phyloP scores from a whole-genome alignment of 2,888 invertebrate species.

The Dascillus cervinus region DNA sequence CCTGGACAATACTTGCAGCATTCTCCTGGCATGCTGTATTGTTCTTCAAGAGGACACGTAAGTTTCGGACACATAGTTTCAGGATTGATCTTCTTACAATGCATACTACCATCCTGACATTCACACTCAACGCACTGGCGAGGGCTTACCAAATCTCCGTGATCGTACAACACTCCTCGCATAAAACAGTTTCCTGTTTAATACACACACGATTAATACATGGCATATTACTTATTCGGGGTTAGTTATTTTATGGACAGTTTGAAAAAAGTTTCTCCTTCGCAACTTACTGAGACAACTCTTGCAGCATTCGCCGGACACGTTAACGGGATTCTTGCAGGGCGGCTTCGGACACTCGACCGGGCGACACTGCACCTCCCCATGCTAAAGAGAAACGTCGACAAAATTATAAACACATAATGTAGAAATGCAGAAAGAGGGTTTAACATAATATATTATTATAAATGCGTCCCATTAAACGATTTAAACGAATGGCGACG shows the following conservation, averaged over 20 bases:
- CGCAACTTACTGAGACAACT: conserved; percentile 76
- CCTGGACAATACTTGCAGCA: conserved; percentile 90
- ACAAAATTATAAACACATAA: too few relatives aligned
- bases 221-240: too few relatives aligned
- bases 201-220: too few relatives aligned
- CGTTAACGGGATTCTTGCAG: conserved; percentile 74
- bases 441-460: too few relatives aligned
- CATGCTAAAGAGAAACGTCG: too few relatives aligned
- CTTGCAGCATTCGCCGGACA: conserved; percentile 77
- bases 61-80: conserved; percentile 69
- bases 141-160: conserved; percentile 67
- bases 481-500: too few relatives aligned
- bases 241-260: neutral
- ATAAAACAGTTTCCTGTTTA: conserved; percentile 35
- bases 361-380: conserved; percentile 75
- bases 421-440: too few relatives aligned
- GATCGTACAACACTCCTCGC: conserved; percentile 54
- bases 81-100: conserved; percentile 65
- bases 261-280: too few relatives aligned
- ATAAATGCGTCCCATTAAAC: too few relatives aligned
- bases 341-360: conserved; percentile 68
- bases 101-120: conserved; percentile 76
- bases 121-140: conserved; percentile 75
- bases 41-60: conserved; percentile 67
- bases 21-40: conserved; percentile 75